These are phyloP conservation scores for Limnephilus auricula DNA, from an alignment of 2,888 invertebrate genomes.

Conservation along the genomic window DNA sequence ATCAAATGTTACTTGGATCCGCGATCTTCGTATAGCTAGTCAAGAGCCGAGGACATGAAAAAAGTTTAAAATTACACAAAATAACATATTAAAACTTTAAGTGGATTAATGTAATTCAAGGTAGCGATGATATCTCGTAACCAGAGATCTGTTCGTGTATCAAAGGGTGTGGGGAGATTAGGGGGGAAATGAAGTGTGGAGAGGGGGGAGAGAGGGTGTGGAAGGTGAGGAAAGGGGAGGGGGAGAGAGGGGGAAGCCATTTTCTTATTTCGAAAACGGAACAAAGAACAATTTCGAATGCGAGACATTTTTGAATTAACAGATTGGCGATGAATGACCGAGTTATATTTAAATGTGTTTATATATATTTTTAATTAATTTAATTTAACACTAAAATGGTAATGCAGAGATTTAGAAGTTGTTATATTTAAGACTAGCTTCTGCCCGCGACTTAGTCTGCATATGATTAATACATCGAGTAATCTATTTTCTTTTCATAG, in stretches of 20 bases:
- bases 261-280: slow-evolving; percentile 29
- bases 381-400: no score
- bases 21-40: no score
- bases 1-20: no score
- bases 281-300: neutral
- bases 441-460: no score
- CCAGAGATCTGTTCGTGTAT: neutral
- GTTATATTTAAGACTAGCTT: no score
- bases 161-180: neutral
- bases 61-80: no score
- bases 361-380: no score
- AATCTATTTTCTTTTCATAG: no score
- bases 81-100: neutral
- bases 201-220: neutral
- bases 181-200: neutral
- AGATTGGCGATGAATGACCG: neutral
- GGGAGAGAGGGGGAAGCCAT: neutral
- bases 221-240: neutral
- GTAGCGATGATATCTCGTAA: neutral
- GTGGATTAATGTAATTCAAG: neutral
- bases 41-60: no score
- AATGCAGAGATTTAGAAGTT: no score
- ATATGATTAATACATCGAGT: no score
- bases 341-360: no score
- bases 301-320: slow-evolving; percentile 6